Base-by-base conservation (phyloP, 2,113 vertebrate species). In the Dasyurus viverrinus region DNA sequence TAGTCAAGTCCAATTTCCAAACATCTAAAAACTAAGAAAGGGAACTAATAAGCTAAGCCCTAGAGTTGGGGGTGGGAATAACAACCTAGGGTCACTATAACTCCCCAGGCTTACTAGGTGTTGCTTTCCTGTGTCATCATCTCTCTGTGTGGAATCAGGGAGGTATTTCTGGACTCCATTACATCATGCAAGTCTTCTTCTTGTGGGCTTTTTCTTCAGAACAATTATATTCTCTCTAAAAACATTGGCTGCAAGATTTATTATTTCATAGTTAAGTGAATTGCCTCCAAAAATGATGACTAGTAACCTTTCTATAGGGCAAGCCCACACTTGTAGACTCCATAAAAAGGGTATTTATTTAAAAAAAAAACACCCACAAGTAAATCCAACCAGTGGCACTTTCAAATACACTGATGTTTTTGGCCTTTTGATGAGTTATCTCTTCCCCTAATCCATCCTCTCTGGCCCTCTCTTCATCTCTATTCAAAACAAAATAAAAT, bases 231-330 rank as follows among this genome's bases (percentile, higher is more conserved):
- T 90, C 27, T 90, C n/a, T 96, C 93, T 3, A 96, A 94, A 92
- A 95, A 54, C 55, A 84, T 46, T 50, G 94, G 96, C 93, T 90
- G 14, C n/a, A 36, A 76, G 0, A 93, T 93, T 94, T 96, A 48
- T 91, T 48, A 55, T 53, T 24, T 89, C 3, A 47, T 47, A 16
- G 68, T 84, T 60, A 42, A 84, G 23, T 27, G 53, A 94, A 91
- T 94, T 90, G 92, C 93, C 53, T 89, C 90, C 89, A 53, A 96
- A 48, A 42, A n/a, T 84, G 42, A n/a, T 76, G 68, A 54, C 68
- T 89, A 16, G 89, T 50, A 54, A 46, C 25, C 92, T 95, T 97
- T 94, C 50, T 47, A 90, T 46, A 25, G 54, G 6, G 76, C 91
- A 25, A 8, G 1, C 96, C 60, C 90, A 92, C 30, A 24, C 89